Evolutionary conservation across 2,888 invertebrate species (phyloP).

Genomic region (Phengaris alcon): DNA sequence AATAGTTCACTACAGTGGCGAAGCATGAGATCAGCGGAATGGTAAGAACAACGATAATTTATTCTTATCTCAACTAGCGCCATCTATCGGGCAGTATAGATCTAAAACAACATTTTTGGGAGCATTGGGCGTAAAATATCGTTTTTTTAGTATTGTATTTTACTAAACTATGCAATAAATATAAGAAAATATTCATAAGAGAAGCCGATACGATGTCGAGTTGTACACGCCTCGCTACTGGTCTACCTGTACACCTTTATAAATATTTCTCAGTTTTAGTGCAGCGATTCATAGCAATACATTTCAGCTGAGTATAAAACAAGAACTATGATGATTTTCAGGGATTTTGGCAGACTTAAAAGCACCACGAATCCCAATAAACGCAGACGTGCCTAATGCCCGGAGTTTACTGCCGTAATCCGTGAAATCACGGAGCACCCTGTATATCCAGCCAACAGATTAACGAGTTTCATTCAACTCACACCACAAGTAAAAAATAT

Average conservation of each 20-base stretch:
- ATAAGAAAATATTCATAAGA: too few relatives aligned
- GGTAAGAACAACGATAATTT: too few relatives aligned
- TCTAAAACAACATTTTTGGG: too few relatives aligned
- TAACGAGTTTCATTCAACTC: background rate
- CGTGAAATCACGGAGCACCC: background rate
- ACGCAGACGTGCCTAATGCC: background rate
- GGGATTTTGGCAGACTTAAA: conserved; percentile 5
- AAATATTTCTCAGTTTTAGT: background rate
- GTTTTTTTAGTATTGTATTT: too few relatives aligned
- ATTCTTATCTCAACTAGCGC: too few relatives aligned
- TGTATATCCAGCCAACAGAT: conserved; percentile 1
- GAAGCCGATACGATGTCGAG: too few relatives aligned
- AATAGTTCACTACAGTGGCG: too few relatives aligned
- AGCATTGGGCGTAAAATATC: too few relatives aligned
- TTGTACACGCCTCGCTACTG: background rate
- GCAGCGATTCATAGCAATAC: background rate
- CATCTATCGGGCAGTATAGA: too few relatives aligned
- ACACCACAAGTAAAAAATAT: background rate
- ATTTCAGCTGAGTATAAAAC: conserved; percentile 1
- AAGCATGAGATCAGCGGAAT: too few relatives aligned
- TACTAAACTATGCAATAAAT: too few relatives aligned
- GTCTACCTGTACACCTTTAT: background rate
- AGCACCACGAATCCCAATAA: conserved; percentile 12
- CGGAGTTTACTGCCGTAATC: background rate
- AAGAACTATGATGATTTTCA: background rate